Evolutionary conservation across 2,113 vertebrate species (phyloP), one percentile per base, ranked within the genome.

Genomic region (Sialia sialis): DNA sequence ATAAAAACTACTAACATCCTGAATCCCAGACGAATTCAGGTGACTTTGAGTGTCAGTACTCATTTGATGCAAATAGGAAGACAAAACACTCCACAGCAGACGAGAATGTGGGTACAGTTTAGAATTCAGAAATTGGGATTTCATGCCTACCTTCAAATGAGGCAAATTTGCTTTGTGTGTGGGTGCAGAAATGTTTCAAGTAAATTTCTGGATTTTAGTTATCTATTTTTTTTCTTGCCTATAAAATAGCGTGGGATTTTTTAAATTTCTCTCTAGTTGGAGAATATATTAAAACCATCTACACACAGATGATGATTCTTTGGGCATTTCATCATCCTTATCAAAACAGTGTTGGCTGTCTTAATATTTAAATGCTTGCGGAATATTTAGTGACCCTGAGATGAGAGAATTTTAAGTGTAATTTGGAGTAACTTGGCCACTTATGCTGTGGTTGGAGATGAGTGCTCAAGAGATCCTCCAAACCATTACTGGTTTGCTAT

Each of bases 211-310:
- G 4, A 1, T 0, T 25, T 59, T 16, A 21, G 7, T 9, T 46
- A 6, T 32, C n/a, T 67, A 1, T 16, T 21, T 5, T 4, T 3
- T 87, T 67, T 23, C n/a, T n/a, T n/a, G 2, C 7, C 23, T 23
- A 23, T 41, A 19, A 44, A 55, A 27, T 39, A 32, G 1, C 6
- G n/a, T n/a, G n/a, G n/a, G 15, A 0, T 25, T 5, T 4, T 11
- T 36, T 13, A 3, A 48, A 4, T 54, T 60, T 5, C 1, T 10
- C 5, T 49, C 34, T 9, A 23, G 0, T 11, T 68, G 25, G 6
- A 88, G 82, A 10, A 36, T 4, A 36, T 20, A 19, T 6, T 54
- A 58, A 72, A 81, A 7, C 6, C 1, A 15, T 59, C 6, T 68
- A 34, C 23, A 38, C 2, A 3, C 4, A 59, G 22, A 11, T 36